Conservation (phyloP, 2,113 vertebrate genomes). For the Campylorhamphus procurvoides region DNA sequence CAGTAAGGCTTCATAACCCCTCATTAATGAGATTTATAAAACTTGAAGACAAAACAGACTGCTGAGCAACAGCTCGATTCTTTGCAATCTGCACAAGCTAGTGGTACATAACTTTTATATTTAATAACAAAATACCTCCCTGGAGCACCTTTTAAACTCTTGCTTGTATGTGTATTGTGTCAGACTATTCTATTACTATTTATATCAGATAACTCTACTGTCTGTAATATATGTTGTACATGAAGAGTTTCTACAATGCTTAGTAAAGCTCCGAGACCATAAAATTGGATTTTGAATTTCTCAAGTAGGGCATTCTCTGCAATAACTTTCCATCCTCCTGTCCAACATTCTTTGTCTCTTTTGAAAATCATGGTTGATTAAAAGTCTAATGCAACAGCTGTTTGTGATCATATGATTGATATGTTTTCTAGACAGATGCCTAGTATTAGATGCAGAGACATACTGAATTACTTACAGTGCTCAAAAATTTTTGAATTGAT, state of each 20-base stretch:
- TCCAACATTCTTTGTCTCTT: slow-evolving; percentile 69
- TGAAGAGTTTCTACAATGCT: slow-evolving; percentile 24
- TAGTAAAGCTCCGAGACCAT: slow-evolving; percentile 28
- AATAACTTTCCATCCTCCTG: slow-evolving; percentile 65
- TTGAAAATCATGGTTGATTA: slow-evolving; percentile 74
- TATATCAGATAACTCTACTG: not conserved
- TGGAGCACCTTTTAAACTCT: not conserved
- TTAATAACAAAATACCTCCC: not conserved
- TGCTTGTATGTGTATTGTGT: not conserved
- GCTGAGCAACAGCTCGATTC: not conserved
- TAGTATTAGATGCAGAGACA: slow-evolving; percentile 63
- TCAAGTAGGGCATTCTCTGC: slow-evolving; percentile 42
- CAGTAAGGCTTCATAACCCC: not conserved
- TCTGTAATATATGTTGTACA: not conserved
- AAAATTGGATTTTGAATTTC: slow-evolving; percentile 16
- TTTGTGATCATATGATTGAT: slow-evolving; percentile 74
- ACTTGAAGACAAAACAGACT: not conserved
- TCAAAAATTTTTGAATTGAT: not conserved
- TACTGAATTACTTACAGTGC: not conserved
- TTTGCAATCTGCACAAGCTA: not conserved
- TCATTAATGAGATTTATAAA: not conserved
- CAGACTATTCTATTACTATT: not conserved
- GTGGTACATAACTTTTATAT: not conserved
- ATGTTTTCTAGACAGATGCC: slow-evolving; percentile 69
- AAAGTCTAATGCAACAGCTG: slow-evolving; percentile 71